Base-by-base conservation (phyloP, 1,140 invertebrate genomes). In the Euglossa dilemma region DNA sequence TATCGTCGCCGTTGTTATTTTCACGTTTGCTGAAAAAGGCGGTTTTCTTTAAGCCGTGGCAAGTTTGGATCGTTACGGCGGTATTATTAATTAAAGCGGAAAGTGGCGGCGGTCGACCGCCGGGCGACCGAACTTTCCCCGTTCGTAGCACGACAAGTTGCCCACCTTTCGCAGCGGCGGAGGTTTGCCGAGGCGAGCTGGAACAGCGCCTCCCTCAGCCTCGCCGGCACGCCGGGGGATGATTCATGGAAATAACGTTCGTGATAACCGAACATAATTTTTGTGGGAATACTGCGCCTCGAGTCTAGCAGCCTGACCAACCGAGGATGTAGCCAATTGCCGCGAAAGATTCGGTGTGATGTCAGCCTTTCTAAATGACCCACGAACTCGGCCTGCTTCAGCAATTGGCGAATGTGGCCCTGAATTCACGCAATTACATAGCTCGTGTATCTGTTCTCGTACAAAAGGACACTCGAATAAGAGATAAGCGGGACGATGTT, bases 311-410 rank as follows among this genome's bases (percentile, higher is more conserved):
- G 28, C 25, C 36, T 69, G 57, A 47, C 82, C 50, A 90, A 66
- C 23, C 83, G 56, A 64, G 79, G 76, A 81, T 84, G 87, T 59
- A 90, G 45, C 64, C 78, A 89, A 54, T 86, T 83, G 57, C 78
- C 69, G 14, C 77, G 80, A 52, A 90, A 90, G 56, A 90, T 83
- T 85, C 74, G 57, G 63, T 90, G 85, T 71, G 89, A 89, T 36
- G 78, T 87, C 16, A 92, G 36, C 18, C 84, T 84, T 67, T 94
- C 94, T 79, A 94, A 87, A 64, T 94, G 92, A 43, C 92, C 91
- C 18, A 94, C 88, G 72, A 94, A 93, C 63, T 94, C 92, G 0
- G 93, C 92, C 79, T 94, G 93, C 84, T 94, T 94, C 70, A 93
- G 83, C 11, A 94, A 86, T 64, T 92, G 86, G 77, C 92, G 92